These are phyloP conservation scores for Metellina segmentata DNA, from an alignment of 2,888 invertebrate genomes.

Conservation along the genomic window DNA sequence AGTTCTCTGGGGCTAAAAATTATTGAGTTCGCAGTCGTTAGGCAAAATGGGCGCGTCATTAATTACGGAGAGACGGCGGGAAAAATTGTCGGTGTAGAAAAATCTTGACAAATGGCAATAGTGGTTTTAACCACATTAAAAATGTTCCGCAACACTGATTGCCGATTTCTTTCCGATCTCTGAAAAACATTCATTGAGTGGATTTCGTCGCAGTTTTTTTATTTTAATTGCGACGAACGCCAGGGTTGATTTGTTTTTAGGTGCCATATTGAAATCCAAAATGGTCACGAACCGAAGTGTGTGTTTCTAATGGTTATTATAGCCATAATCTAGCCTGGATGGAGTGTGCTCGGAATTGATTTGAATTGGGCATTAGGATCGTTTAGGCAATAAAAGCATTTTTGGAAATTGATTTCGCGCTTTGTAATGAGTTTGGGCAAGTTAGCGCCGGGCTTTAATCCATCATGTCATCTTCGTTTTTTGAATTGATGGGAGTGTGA, in stretches of 20 bases:
- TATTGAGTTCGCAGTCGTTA: constrained; percentile 20
- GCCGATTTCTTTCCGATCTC: background rate
- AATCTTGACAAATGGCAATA: constrained; percentile 21
- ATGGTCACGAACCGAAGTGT: background rate
- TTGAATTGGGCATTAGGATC: background rate
- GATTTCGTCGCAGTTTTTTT: background rate
- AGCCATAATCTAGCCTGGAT: background rate
- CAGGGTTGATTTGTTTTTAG: constrained; percentile 12
- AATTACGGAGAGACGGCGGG: background rate
- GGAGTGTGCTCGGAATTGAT: background rate
- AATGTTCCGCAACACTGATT: constrained; percentile 29
- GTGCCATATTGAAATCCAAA: too few species aligned
- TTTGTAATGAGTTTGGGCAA: constrained; percentile 3
- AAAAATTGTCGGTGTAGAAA: constrained; percentile 10
- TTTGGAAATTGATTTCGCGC: background rate
- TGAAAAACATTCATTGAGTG: constrained; percentile 8
- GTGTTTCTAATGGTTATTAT: constrained; percentile 17
- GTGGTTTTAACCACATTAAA: constrained; percentile 26
- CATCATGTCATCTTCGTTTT: background rate
- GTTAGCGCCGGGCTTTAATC: background rate
- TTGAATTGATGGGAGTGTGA: background rate
- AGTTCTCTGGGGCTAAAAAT: constrained; percentile 2
- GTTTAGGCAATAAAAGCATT: background rate
- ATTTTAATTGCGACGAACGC: background rate
- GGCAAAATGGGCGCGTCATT: constrained; percentile 14